These are phyloP conservation scores for Drosophila kurseongensis DNA, from an alignment of 1,140 invertebrate species.

Conservation along the genomic window DNA sequence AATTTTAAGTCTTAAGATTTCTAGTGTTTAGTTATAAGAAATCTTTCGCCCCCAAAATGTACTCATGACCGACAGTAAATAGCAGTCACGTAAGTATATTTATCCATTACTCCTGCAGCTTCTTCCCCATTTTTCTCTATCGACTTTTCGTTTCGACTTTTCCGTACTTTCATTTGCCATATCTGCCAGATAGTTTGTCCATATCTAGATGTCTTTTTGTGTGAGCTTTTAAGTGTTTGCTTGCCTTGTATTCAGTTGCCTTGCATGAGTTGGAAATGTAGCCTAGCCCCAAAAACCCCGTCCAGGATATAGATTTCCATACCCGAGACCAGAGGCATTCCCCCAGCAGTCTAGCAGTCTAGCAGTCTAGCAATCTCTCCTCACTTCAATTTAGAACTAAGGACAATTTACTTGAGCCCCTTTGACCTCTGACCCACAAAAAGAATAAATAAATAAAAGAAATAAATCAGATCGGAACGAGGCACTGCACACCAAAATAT, in stretches of 20 bases:
- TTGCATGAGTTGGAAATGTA: slow-evolving; percentile 39
- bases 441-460: background rate
- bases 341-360: background rate
- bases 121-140: slow-evolving; percentile 20
- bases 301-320: background rate
- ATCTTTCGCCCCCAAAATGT: slow-evolving; percentile 19
- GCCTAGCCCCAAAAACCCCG: background rate
- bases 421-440: slow-evolving; percentile 1
- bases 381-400: slow-evolving; percentile 13
- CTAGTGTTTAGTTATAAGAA: slow-evolving; percentile 12
- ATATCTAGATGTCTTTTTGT: slow-evolving; percentile 41
- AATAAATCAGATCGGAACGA: slow-evolving; percentile 9
- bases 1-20: no score
- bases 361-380: slow-evolving; percentile 2
- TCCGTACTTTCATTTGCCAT: slow-evolving; percentile 26
- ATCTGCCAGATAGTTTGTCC: slow-evolving; percentile 35
- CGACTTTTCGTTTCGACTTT: slow-evolving; percentile 24
- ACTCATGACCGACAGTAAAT: slow-evolving; percentile 5
- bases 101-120: slow-evolving; percentile 8
- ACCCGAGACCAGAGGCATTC: background rate
- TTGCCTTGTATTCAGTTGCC: slow-evolving; percentile 43
- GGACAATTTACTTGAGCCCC: slow-evolving; percentile 6
- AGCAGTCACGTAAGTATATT: slow-evolving; percentile 34
- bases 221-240: slow-evolving; percentile 46
- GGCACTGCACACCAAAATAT: slow-evolving; percentile 10